A percentile compares a stretch with the other conserved stretches of the same genome.
phyloP scores from a whole-genome alignment of 2,888 invertebrate genomes.

The Phoenoteleia sp. region DNA sequence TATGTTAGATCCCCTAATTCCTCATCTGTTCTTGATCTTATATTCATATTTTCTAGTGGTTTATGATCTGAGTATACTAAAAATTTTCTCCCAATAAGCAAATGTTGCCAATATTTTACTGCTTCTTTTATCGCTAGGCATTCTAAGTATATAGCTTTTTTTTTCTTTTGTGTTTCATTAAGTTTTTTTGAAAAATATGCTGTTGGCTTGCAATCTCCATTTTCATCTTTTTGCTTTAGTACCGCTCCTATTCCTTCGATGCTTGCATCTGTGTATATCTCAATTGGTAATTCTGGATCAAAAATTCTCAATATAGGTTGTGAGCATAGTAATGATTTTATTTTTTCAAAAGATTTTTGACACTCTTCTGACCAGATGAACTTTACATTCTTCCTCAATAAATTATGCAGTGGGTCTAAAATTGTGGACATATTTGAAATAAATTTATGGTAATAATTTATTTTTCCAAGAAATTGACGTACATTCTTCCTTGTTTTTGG shows the following conservation, averaged over 20 bases:
- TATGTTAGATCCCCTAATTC: constrained; percentile 14
- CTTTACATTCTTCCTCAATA: constrained; percentile 65
- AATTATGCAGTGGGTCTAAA: constrained; percentile 39
- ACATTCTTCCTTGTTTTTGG: constrained; percentile 22
- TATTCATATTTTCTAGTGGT: constrained; percentile 25
- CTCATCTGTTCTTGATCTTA: constrained; percentile 16
- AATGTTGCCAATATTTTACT: constrained; percentile 75
- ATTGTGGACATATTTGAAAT: constrained; percentile 18
- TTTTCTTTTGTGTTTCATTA: constrained; percentile 62
- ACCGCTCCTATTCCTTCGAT: constrained; percentile 74
- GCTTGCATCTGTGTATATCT: constrained; percentile 77
- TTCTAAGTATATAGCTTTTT: constrained; percentile 74
- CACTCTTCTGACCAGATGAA: constrained; percentile 74
- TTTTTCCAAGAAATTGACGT: constrained; percentile 37
- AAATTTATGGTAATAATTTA: constrained; percentile 62
- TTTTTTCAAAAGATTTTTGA: constrained; percentile 64
- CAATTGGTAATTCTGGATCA: constrained; percentile 72
- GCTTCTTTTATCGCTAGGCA: constrained; percentile 76
- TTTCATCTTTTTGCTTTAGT: constrained; percentile 73
- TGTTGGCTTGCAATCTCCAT: constrained; percentile 65
- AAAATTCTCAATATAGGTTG: constrained; percentile 77
- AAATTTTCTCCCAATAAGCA: constrained; percentile 57
- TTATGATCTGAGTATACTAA: constrained; percentile 13
- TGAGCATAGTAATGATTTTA: constrained; percentile 73
- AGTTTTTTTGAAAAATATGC: constrained; percentile 71